These are phyloP conservation scores for Cryptocephalus primarius DNA, from an alignment of 2,888 invertebrate species.

Conservation along the genomic window DNA sequence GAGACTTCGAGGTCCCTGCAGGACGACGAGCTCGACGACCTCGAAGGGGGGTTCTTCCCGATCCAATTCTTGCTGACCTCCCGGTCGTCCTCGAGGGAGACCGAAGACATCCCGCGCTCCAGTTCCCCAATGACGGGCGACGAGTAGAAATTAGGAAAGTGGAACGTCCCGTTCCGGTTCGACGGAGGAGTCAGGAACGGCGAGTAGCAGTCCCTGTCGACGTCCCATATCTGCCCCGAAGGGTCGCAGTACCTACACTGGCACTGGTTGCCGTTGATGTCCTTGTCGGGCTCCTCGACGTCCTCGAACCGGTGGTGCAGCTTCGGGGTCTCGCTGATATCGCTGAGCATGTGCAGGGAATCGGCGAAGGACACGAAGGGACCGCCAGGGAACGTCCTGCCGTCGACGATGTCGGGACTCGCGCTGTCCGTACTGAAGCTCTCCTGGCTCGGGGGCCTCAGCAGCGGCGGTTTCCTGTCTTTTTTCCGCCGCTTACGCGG, in stretches of 20 bases:
- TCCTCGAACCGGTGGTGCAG: constrained; percentile 37
- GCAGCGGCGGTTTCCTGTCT: constrained; percentile 61
- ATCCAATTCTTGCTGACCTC: constrained; percentile 18
- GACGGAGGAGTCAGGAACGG: constrained; percentile 41
- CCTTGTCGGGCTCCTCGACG: constrained; percentile 30
- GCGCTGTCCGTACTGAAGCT: constrained; percentile 29
- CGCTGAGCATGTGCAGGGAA: constrained; percentile 11
- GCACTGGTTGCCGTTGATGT: constrained; percentile 40
- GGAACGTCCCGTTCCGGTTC: constrained; percentile 13
- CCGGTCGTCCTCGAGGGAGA: constrained; percentile 23
- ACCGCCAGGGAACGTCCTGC: constrained; percentile 6
- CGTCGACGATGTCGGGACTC: constrained; percentile 25
- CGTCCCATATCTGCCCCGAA: constrained; percentile 64
- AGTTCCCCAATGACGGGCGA: constrained; percentile 11
- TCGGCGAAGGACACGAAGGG: constrained; percentile 7
- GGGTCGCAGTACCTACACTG: constrained; percentile 71
- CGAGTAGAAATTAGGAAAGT: constrained; percentile 9
- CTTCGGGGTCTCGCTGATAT: constrained; percentile 30
- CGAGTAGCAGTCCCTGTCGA: constrained; percentile 48
- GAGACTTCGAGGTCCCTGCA: constrained; percentile 54
- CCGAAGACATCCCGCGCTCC: constrained; percentile 20
- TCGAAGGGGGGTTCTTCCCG: constrained; percentile 25
- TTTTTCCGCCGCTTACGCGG: constrained; percentile 84
- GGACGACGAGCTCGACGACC: constrained; percentile 16
- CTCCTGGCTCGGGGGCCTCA: constrained; percentile 25